Evolutionary conservation across 2,113 vertebrate species (phyloP), one percentile per base, ranked within the genome.

Genomic region (Oreochromis tanganicae): DNA sequence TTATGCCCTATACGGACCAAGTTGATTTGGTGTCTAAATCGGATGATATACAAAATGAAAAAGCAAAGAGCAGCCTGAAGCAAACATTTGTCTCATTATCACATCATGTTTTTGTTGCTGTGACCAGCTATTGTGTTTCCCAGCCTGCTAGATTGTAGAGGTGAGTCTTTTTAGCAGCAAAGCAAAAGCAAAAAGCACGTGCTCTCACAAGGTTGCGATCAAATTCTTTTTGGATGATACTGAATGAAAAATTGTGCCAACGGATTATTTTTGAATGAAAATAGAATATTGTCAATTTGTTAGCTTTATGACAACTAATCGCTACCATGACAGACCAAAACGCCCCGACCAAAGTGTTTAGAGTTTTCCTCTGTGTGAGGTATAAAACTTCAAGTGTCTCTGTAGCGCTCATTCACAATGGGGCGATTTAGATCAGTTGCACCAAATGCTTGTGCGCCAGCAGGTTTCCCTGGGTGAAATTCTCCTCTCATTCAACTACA

Each of bases 351-450:
- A 78, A 86, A 88, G 84, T 78, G 52, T 89, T 87, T 71, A 86
- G 89, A 89, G 83, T 36, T 84, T 88, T 86, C 82, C 68, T 24
- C 79, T 66, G 83, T 90, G 90, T 88, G 89, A 73, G 88, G 80
- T 88, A 41, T 84, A 90, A 88, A 85, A 79, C 83, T 84, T 90
- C 17, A 88, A 89, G 85, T 82, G 81, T 90, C 87, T 82, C 80
- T 71, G 73, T 66, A 85, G 63, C 48, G 63, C 89, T 88, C 38
- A n/a, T 82, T 90, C 84, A 90, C 90, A 83, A 85, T 55, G 19
- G 82, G 50, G 36, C 84, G 29, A 90, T 93, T 93, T 92, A 91
- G 93, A 93, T 93, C 86, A 80, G 32, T 93, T 84, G 90, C 91
- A 83, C 50, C 81, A 87, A 88, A 88, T 81, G 16, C 80, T 59